Base-by-base conservation (phyloP, 2,888 invertebrate species). In the Drosophila melanocephala region DNA sequence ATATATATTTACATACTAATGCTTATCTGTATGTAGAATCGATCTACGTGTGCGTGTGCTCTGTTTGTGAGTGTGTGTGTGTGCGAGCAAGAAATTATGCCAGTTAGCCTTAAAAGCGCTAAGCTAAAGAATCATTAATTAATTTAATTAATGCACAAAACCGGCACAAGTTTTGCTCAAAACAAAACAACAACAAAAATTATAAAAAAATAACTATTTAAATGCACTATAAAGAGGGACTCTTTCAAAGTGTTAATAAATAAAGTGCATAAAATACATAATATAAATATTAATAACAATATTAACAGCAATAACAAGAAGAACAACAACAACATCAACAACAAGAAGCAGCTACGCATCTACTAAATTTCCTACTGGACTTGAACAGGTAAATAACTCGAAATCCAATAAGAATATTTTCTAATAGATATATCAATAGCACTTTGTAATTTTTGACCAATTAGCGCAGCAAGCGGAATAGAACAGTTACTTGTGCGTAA, bases 141-240 rank as follows among this genome's bases (percentile, higher is more conserved):
- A 72, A 71, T 75, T 79, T 55, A 76, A 71, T 75, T 79, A 73
- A 77, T 62, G 59, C 52, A 70, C 37, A 59, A 75, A 81, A 81
- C 59, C 70, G 66, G 79, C 79, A 82, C 75, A 89, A 86, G 75
- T 88, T 86, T 79, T 81, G 89, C 82, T 87, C 70, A 86, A 81
- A 77, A 68, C 59, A 74, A 85, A 76, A 69, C 55, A 55, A 51
- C 42, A 67, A 70, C 51, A 73, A 64, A 63, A 63, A 67, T 57
- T 67, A 35, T 28, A 52, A 22, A 77, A 77, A 60, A 53, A 62
- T 50, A 69, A 71, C 72, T 69, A 71, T 37, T 47, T 66, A 62
- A 70, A 71, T 77, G 70, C 56, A 58, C 42, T 42, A 35, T 37
- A 65, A 62, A 57, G 50, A 72, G 53, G 63, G 50, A 63, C n/a